phyloP scores from a whole-genome alignment of 2,888 invertebrate species.

The Sphaeridia pumilis region DNA sequence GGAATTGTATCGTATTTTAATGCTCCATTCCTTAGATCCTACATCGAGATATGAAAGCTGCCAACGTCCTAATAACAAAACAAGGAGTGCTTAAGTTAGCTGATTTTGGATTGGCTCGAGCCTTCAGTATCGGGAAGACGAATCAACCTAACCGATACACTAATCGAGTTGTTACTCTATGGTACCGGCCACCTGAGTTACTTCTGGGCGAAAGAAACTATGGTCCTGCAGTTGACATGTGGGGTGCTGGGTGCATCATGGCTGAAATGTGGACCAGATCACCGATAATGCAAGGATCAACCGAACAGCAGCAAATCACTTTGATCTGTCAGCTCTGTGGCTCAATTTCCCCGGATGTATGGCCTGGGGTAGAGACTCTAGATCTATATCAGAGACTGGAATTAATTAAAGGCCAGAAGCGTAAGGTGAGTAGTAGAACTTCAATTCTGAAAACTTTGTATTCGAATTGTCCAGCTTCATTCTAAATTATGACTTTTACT shows the following conservation, averaged over 20 bases:
- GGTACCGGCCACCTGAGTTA: constrained; percentile 72
- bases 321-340: constrained; percentile 94
- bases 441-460: background rate
- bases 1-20: background rate
- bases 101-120: constrained; percentile 93
- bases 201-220: constrained; percentile 62
- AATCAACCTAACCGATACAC: constrained; percentile 81
- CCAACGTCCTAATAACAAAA: constrained; percentile 93
- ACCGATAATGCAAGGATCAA: constrained; percentile 91
- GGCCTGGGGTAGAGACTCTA: constrained; percentile 84
- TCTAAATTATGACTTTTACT: constrained; percentile 3
- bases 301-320: constrained; percentile 90
- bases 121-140: constrained; percentile 75
- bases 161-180: constrained; percentile 50
- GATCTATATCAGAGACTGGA: constrained; percentile 82
- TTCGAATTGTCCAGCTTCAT: constrained; percentile 8
- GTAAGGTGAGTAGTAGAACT: constrained; percentile 48
- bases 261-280: constrained; percentile 96
- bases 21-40: constrained; percentile 48
- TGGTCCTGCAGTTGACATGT: constrained; percentile 32
- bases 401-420: constrained; percentile 69
- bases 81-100: constrained; percentile 88
- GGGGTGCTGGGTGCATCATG: constrained; percentile 95
- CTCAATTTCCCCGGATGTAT: constrained; percentile 81
- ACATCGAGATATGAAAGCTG: constrained; percentile 97